Percentiles rank a stretch among this genome's conserved stretches.
Conservation (phyloP, 2,888 invertebrate genomes). For the Desoria tigrina region DNA sequence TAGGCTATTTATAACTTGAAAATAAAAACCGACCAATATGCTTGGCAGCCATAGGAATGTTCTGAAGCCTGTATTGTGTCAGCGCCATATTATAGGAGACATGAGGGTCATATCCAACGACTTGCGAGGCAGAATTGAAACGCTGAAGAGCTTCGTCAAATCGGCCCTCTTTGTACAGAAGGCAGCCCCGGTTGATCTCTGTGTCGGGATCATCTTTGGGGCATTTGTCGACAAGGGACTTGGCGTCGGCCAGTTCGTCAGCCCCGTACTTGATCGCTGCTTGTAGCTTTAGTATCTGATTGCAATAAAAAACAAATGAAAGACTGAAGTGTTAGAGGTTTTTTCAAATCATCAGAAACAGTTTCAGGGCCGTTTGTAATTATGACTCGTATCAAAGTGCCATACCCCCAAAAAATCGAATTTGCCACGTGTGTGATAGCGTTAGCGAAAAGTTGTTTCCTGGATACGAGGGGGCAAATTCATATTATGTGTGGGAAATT, state of each 20-base stretch:
- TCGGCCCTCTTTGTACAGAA: slow-evolving; percentile 85
- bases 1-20: not conserved
- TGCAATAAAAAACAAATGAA: not conserved
- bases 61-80: slow-evolving; percentile 90
- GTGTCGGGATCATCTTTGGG: slow-evolving; percentile 87
- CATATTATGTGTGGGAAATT: too few species aligned
- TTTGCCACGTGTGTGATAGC: too few species aligned
- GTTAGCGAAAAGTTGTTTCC: too few species aligned
- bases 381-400: not conserved
- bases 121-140: slow-evolving; percentile 82
- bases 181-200: slow-evolving; percentile 91
- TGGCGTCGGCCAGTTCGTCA: slow-evolving; percentile 87
- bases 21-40: too few species aligned
- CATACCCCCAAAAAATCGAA: too few species aligned
- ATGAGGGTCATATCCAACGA: slow-evolving; percentile 85
- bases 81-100: slow-evolving; percentile 93
- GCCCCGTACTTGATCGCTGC: slow-evolving; percentile 97
- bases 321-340: too few species aligned
- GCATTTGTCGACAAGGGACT: slow-evolving; percentile 85
- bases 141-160: slow-evolving; percentile 89
- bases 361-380: too few species aligned
- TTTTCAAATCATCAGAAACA: too few species aligned
- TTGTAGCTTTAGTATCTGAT: slow-evolving; percentile 76
- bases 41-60: slow-evolving; percentile 88
- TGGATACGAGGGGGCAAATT: too few species aligned